Percentiles rank a stretch among this genome's conserved stretches.
Conservation (phyloP, 2,888 invertebrate genomes). For the Apamea anceps region DNA sequence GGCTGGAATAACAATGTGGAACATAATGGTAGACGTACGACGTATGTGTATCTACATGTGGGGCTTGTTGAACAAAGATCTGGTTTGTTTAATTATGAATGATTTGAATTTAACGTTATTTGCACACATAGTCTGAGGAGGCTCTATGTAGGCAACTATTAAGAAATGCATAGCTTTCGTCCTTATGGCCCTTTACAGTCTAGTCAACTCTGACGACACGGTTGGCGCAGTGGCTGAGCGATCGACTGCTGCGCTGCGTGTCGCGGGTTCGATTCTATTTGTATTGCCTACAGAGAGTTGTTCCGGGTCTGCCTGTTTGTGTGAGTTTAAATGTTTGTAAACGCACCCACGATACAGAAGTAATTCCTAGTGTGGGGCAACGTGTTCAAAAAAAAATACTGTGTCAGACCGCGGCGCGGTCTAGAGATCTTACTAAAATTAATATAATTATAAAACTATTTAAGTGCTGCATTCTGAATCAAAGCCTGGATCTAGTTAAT, state of each 20-base stretch:
- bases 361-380: too few relatives aligned
- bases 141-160: constrained; percentile 1
- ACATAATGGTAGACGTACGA: constrained; percentile 35
- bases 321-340: too few relatives aligned
- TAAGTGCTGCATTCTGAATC: too few relatives aligned
- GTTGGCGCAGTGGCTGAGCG: too few relatives aligned
- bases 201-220: not conserved
- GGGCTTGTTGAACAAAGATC: constrained; percentile 21
- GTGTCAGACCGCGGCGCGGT: not conserved
- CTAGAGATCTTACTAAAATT: not conserved
- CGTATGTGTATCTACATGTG: constrained; percentile 13
- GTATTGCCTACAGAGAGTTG: too few relatives aligned
- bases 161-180: not conserved
- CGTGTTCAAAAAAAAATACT: too few relatives aligned
- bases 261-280: too few relatives aligned
- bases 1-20: constrained; percentile 56
- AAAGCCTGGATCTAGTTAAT: too few relatives aligned
- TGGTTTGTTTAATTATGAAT: constrained; percentile 40
- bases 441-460: too few relatives aligned
- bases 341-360: too few relatives aligned
- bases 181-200: not conserved
- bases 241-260: too few relatives aligned
- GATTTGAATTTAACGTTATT: constrained; percentile 50
- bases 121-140: constrained; percentile 12
- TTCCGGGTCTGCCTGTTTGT: too few relatives aligned